Evolutionary conservation across 2,113 vertebrate species (phyloP).

Genomic region (Myrmophylax atrothorax): DNA sequence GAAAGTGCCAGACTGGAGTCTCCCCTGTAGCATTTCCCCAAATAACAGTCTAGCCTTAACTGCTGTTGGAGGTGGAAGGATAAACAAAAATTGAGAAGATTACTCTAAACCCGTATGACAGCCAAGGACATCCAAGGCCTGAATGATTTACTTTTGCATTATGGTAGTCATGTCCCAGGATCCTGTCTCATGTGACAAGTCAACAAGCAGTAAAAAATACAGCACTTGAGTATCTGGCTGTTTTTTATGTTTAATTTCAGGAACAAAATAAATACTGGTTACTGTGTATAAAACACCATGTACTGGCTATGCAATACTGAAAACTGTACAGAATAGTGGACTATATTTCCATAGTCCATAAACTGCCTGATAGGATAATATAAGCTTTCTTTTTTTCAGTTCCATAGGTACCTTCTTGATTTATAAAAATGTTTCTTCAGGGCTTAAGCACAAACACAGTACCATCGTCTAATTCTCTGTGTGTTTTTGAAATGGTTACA

Average conservation of each 20-base stretch:
- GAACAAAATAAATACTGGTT: neutral
- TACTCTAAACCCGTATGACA: conserved; percentile 10
- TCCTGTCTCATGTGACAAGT: conserved; percentile 16
- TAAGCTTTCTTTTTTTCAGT: neutral
- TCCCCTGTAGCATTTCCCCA: neutral
- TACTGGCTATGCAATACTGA: neutral
- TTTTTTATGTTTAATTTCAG: conserved; percentile 28
- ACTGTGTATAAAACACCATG: neutral
- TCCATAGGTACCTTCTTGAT: neutral
- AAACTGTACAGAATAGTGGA: neutral
- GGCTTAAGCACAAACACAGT: neutral
- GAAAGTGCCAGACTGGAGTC: neutral
- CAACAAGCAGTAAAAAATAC: conserved; percentile 32
- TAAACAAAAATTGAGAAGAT: conserved; percentile 25
- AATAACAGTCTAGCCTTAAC: neutral
- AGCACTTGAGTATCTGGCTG: neutral
- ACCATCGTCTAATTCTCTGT: neutral
- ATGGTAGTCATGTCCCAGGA: neutral
- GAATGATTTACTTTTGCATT: conserved; percentile 35
- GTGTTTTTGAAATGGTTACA: neutral
- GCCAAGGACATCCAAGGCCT: neutral
- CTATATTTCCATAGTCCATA: neutral
- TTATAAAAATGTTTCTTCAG: neutral
- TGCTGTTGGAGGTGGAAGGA: neutral
- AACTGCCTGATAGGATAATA: neutral